phyloP scores from a whole-genome alignment of 1,140 invertebrate species.

The Antheraea pernyi region DNA sequence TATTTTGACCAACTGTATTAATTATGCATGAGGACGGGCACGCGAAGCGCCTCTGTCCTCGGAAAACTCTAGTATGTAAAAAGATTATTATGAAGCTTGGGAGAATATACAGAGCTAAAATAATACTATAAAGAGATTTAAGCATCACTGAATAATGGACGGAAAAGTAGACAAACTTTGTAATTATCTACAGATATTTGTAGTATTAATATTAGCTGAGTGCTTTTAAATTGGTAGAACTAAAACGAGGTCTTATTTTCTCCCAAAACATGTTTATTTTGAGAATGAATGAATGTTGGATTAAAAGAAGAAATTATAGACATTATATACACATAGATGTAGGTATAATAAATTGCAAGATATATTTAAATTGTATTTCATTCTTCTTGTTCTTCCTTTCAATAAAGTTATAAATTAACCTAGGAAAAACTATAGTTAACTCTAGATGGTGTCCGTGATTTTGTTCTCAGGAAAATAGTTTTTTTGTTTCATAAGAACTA shows the following conservation, averaged over 20 bases:
- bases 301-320: too few species aligned
- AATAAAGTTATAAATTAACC: too few species aligned
- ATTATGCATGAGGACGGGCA: conserved; percentile 57
- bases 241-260: not conserved
- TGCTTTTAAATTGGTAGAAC: not conserved
- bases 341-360: too few species aligned
- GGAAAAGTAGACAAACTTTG: not conserved
- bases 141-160: not conserved
- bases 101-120: not conserved
- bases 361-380: too few species aligned
- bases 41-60: not conserved
- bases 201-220: not conserved
- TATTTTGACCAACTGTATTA: conserved; percentile 61
- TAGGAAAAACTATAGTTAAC: too few species aligned
- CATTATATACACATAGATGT: too few species aligned
- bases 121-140: conserved; percentile 1
- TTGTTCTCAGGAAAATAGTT: too few species aligned
- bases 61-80: conserved; percentile 23
- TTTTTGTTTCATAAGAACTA: too few species aligned
- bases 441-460: too few species aligned
- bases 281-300: not conserved
- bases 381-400: too few species aligned
- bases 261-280: not conserved
- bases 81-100: conserved; percentile 29
- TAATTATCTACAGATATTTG: not conserved